Evolutionary conservation across 2,797 vertebrate genomes (phyloP).

Genomic region (Falco berigora): DNA sequence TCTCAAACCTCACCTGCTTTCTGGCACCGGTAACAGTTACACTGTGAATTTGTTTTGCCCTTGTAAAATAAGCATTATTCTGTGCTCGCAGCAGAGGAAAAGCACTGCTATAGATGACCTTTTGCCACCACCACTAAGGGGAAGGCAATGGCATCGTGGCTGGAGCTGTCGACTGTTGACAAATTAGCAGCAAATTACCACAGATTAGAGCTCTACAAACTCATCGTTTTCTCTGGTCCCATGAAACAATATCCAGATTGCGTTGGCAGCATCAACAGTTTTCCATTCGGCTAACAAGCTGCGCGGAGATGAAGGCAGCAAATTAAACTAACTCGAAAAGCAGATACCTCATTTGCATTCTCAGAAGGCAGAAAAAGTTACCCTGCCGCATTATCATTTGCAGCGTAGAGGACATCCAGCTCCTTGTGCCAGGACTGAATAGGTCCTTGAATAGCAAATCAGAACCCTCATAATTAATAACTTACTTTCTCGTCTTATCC

Average conservation of each 20-base stretch:
- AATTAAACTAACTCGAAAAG: background rate
- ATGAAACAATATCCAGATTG: constrained; percentile 18
- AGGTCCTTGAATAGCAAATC: background rate
- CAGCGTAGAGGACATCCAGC: background rate
- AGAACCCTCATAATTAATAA: background rate
- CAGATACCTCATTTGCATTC: constrained; percentile 17
- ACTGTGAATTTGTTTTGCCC: background rate
- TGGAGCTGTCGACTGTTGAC: constrained; percentile 12
- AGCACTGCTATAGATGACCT: background rate
- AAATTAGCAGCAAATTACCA: constrained; percentile 37
- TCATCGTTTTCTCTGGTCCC: background rate
- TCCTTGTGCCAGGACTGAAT: background rate
- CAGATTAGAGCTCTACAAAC: constrained; percentile 8
- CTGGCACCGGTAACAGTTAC: background rate
- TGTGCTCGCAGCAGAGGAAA: background rate
- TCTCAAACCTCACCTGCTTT: background rate
- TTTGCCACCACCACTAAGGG: accelerated
- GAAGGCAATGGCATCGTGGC: accelerated
- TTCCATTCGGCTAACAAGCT: constrained; percentile 27
- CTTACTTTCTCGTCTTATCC: background rate
- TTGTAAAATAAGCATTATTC: background rate
- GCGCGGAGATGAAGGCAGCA: background rate
- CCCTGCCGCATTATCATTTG: background rate
- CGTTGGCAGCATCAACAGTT: constrained; percentile 3
- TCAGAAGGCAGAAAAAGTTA: background rate